Conservation (phyloP, 2,888 invertebrate species). For the Eugnorisma glareosa region DNA sequence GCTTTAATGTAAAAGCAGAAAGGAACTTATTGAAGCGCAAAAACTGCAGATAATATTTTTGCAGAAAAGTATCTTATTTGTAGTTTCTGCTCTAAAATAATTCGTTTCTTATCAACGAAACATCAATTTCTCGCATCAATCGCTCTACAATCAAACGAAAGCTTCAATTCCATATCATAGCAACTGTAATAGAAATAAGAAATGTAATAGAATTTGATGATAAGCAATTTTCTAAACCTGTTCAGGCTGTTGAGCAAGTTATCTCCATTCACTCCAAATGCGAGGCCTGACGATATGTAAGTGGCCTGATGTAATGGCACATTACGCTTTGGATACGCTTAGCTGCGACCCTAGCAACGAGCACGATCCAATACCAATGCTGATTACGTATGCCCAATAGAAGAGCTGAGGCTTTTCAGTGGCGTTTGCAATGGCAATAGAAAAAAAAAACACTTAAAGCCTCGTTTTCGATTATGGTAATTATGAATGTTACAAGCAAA, state of each 20-base stretch:
- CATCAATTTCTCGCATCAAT: conserved; percentile 22
- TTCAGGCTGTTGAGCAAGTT: conserved; percentile 89
- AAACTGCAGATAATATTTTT: background rate
- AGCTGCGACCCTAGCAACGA: conserved; percentile 80
- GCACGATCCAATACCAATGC: conserved; percentile 78
- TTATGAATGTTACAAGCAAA: too few species aligned
- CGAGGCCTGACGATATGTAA: conserved; percentile 88
- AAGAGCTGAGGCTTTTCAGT: conserved; percentile 67
- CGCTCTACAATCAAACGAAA: background rate
- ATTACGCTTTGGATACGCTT: conserved; percentile 82
- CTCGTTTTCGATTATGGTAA: too few species aligned
- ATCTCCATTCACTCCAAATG: conserved; percentile 86
- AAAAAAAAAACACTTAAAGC: too few species aligned
- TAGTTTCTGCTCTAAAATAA: background rate
- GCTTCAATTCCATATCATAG: conserved; percentile 41
- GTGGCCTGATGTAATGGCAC: conserved; percentile 73
- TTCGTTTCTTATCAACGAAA: background rate
- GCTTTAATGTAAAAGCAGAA: background rate
- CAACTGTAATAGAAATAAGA: conserved; percentile 41
- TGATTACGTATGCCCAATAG: conserved; percentile 75
- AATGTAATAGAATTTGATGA: conserved; percentile 59
- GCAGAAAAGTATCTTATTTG: background rate
- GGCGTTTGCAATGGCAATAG: conserved; percentile 63
- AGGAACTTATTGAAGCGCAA: background rate
- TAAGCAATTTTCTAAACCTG: conserved; percentile 77